A percentile compares a stretch with the other conserved stretches of the same genome.
Evolutionary conservation across 2,113 vertebrate genomes (phyloP).

Genomic region (Malaclemys terrapin): DNA sequence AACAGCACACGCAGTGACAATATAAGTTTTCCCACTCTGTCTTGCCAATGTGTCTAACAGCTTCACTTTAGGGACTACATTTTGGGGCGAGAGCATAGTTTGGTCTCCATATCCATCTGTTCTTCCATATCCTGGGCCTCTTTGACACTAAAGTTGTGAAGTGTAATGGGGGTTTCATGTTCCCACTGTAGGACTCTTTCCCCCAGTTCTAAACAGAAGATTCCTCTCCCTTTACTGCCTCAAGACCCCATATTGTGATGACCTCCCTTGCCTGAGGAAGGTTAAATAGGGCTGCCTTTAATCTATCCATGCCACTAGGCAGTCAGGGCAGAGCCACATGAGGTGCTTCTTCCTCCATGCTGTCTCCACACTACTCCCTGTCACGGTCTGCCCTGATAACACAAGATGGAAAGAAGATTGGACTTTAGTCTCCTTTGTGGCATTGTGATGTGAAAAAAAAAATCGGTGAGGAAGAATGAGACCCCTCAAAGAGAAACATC

Average conservation of each 20-base stretch:
- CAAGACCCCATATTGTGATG: neutral
- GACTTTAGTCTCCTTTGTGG: neutral
- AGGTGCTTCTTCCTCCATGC: neutral
- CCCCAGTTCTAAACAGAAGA: neutral
- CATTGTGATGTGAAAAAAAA: neutral
- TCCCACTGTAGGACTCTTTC: neutral
- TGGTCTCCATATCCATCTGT: neutral
- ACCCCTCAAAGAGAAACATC: neutral
- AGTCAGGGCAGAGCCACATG: neutral
- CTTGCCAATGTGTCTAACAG: neutral
- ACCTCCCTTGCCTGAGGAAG: neutral
- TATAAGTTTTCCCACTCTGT: neutral
- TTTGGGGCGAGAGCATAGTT: neutral
- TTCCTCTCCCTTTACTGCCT: neutral
- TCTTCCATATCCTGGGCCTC: neutral
- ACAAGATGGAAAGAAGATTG: neutral
- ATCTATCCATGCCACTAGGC: neutral
- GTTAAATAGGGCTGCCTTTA: neutral
- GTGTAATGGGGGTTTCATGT: neutral
- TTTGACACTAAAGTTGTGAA: neutral
- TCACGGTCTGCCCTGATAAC: neutral
- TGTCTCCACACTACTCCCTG: neutral
- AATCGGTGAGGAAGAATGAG: neutral
- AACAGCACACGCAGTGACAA: too few relatives aligned
- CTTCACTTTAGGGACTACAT: neutral